Conservation (phyloP, 2,888 invertebrate genomes). For the Macrophya alboannulata region DNA sequence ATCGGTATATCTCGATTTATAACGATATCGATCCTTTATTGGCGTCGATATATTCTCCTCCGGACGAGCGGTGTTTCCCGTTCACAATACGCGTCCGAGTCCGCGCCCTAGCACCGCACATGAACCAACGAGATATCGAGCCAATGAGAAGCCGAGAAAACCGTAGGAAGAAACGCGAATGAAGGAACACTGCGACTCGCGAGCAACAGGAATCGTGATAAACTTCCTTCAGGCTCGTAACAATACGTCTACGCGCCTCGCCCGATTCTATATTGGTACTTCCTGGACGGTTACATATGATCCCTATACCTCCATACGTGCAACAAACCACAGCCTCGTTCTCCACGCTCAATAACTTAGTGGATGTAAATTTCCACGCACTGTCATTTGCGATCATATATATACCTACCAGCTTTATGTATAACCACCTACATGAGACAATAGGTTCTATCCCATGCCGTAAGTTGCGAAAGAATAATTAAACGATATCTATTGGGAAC, state of each 20-base stretch:
- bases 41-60: constrained; percentile 71
- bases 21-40: constrained; percentile 79
- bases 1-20: constrained; percentile 79
- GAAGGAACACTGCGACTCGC: constrained; percentile 27
- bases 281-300: constrained; percentile 68
- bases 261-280: constrained; percentile 65
- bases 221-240: constrained; percentile 52
- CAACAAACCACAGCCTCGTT: background rate
- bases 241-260: constrained; percentile 53
- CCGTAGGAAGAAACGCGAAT: constrained; percentile 51
- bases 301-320: background rate
- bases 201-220: constrained; percentile 49
- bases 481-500: background rate
- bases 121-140: background rate
- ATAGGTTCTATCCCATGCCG: background rate
- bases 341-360: background rate
- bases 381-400: constrained; percentile 2
- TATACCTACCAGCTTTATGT: background rate
- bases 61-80: constrained; percentile 56
- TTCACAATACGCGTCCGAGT: constrained; percentile 53
- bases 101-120: constrained; percentile 25
- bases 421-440: background rate
- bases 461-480: background rate
- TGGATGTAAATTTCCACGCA: constrained; percentile 36
- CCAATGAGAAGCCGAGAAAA: constrained; percentile 20